Evolutionary conservation across 2,888 invertebrate genomes (phyloP).

Genomic region (Cerastis leucographa): DNA sequence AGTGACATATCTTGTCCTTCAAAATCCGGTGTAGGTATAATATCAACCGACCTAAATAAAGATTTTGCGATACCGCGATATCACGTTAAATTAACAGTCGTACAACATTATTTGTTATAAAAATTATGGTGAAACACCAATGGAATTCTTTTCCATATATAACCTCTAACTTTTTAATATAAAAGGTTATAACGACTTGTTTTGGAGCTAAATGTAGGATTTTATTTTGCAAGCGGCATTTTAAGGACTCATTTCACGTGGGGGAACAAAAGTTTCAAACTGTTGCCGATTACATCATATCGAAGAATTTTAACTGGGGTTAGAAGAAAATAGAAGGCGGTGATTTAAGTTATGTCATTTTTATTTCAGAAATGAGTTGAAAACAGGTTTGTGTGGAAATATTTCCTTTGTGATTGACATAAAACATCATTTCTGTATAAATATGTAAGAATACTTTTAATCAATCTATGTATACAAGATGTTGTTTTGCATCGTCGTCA

Average conservation of each 20-base stretch:
- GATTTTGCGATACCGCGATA: background rate
- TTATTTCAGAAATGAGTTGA: background rate
- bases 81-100: slow-evolving; percentile 30
- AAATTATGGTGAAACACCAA: slow-evolving; percentile 9
- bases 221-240: slow-evolving; percentile 11
- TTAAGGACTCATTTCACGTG: slow-evolving; percentile 31
- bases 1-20: background rate
- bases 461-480: background rate
- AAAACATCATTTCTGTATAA: background rate
- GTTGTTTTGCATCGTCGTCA: too few relatives aligned
- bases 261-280: slow-evolving; percentile 21
- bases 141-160: background rate
- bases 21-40: background rate
- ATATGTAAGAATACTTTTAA: background rate
- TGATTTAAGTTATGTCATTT: slow-evolving; percentile 18
- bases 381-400: background rate
- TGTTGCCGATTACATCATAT: slow-evolving; percentile 27
- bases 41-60: background rate
- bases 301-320: slow-evolving; percentile 8
- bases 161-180: background rate
- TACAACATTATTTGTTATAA: background rate
- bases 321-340: background rate
- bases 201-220: slow-evolving; percentile 16
- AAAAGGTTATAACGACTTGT: slow-evolving; percentile 11
- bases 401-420: background rate